A percentile compares a stretch with the other conserved stretches of the same genome.
These are phyloP conservation scores for Lasius platythorax DNA, from an alignment of 2,888 invertebrate genomes.

Conservation along the genomic window DNA sequence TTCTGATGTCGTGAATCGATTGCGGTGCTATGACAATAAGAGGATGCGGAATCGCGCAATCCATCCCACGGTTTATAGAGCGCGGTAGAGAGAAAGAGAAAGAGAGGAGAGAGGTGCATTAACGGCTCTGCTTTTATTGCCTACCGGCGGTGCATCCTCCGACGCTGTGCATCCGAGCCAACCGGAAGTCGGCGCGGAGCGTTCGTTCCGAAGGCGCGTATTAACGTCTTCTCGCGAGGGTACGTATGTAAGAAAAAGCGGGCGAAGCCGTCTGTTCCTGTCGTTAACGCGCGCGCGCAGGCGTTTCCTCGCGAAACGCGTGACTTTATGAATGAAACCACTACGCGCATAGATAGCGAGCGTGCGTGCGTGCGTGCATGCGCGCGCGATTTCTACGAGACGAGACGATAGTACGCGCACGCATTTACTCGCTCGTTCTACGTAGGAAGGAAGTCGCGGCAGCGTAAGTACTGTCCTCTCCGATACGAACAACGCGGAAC, in stretches of 20 bases:
- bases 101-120: background rate
- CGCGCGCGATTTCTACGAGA: slow-evolving; percentile 68
- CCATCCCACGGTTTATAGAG: slow-evolving; percentile 5
- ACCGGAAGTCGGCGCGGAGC: slow-evolving; percentile 52
- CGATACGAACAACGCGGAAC: slow-evolving; percentile 35
- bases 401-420: slow-evolving; percentile 76
- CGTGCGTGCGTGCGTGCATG: slow-evolving; percentile 49
- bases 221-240: slow-evolving; percentile 50
- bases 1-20: background rate
- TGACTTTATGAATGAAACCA: slow-evolving; percentile 84
- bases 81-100: background rate
- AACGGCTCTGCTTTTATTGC: slow-evolving; percentile 39
- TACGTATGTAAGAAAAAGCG: slow-evolving; percentile 30
- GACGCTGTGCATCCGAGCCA: slow-evolving; percentile 19
- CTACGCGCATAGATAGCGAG: slow-evolving; percentile 68
- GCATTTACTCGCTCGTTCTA: slow-evolving; percentile 80
- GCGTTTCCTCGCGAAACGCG: slow-evolving; percentile 74
- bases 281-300: slow-evolving; percentile 70
- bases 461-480: slow-evolving; percentile 79
- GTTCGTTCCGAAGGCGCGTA: slow-evolving; percentile 56
- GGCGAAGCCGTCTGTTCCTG: slow-evolving; percentile 60
- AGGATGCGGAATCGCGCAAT: background rate
- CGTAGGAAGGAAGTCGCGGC: slow-evolving; percentile 81
- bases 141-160: slow-evolving; percentile 30
- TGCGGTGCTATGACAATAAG: background rate